Base-by-base conservation (phyloP, 1,140 invertebrate species). In the Drosophila sechellia region DNA sequence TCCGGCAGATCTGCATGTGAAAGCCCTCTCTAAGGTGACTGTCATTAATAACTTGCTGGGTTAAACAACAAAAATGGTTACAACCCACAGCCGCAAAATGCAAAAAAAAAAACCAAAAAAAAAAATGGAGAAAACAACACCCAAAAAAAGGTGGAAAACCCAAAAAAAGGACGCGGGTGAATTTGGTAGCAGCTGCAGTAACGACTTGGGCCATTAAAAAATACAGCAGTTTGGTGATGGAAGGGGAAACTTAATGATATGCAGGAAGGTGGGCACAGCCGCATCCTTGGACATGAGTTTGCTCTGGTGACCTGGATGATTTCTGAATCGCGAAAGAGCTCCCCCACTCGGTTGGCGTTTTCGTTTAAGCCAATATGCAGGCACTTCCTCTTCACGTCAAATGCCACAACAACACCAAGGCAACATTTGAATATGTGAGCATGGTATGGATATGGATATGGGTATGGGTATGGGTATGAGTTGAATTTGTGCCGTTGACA, bases 171-270 rank as follows among this genome's bases (percentile, higher is more conserved):
- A 35, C 20, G 34, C 60, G 31, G 15, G 15, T 52, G 78, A 56
- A 31, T 31, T 64, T 50, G 61, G 59, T 59, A 66, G 48, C 83
- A 87, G 84, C 83, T 87, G 84, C 83, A 87, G 76, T 89, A 87
- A 87, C 84, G 83, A 87, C 84, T 87, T 87, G 59, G 79, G 83
- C 83, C 84, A 89, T 89, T 89, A 87, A 86, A 75, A 83, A 52
- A 35, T 22, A 11, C 15, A 12, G 1, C 8, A 79, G 66, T 78
- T 79, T 69, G 59, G 81, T 37, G 31, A 40, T 34, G 31, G n/a
- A 61, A 34, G 8, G 10, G 20, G 53, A n/a, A 25, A 17, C n/a
- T 22, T 83, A 87, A 87, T 89, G 79, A 89, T 89, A 87, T 87
- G 84, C 83, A 79, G 45, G 77, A 8, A 17, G 25, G 12, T 43